These are phyloP conservation scores for Lophius piscatorius DNA, from an alignment of 2,113 vertebrate species.

Conservation along the genomic window DNA sequence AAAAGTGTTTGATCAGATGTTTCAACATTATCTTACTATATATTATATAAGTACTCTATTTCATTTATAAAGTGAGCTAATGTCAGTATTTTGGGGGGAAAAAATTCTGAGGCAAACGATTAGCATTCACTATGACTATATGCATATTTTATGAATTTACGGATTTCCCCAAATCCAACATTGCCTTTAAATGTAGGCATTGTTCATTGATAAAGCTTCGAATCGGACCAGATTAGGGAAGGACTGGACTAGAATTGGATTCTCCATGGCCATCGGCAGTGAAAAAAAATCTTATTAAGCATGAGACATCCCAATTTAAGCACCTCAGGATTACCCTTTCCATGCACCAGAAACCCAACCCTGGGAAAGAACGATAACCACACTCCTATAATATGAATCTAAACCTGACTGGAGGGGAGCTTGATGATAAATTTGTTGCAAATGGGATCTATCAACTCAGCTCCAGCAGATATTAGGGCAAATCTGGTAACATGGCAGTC, in stretches of 20 bases:
- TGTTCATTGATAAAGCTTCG: conserved; percentile 9
- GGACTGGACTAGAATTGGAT: conserved; percentile 72
- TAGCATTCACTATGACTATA: conserved; percentile 8
- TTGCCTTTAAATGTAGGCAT: conserved; percentile 33
- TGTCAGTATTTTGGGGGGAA: no score
- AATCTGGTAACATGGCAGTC: conserved; percentile 19
- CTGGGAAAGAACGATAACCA: conserved; percentile 78
- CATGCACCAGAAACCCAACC: conserved; percentile 57
- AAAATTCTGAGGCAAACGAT: conserved; percentile 2
- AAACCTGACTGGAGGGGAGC: conserved; percentile 11
- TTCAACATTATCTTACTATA: no score
- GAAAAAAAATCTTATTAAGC: conserved; percentile 76
- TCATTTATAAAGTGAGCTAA: no score
- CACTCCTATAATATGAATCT: conserved; percentile 63
- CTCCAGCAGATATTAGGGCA: neutral
- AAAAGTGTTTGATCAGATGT: no score
- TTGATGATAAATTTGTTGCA: conserved; percentile 43
- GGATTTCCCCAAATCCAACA: conserved; percentile 17
- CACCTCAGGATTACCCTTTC: conserved; percentile 69
- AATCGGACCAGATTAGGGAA: conserved; percentile 46
- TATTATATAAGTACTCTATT: no score
- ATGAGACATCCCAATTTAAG: conserved; percentile 59
- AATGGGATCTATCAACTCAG: conserved; percentile 17
- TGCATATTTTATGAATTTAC: conserved; percentile 32
- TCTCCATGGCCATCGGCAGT: conserved; percentile 64